Conservation (phyloP, 30 jellyfish, hydroid and myxozoan genomes). For the Aurelia sp. region DNA sequence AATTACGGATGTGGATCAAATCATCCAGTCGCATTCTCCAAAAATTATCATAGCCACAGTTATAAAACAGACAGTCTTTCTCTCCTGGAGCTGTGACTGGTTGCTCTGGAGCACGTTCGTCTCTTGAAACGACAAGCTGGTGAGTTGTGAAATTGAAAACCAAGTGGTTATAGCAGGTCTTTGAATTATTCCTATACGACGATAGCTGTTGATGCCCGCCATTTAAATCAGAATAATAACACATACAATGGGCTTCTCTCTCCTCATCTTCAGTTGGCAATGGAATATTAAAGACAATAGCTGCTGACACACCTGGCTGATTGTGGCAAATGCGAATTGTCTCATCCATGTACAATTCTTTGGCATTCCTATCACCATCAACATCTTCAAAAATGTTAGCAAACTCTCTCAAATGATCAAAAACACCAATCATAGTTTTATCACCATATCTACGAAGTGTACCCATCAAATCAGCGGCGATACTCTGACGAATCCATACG, state of each 20-base stretch:
- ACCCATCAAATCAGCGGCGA: no score
- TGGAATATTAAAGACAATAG: slow-evolving; percentile 5
- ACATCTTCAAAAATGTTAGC: no score
- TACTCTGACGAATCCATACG: no score
- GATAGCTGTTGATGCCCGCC: not conserved
- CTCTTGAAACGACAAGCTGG: slow-evolving; percentile 8
- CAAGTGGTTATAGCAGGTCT: slow-evolving; percentile 48
- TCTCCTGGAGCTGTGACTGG: not conserved
- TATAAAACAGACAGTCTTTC: not conserved
- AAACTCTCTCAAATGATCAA: no score
- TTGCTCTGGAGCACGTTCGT: not conserved
- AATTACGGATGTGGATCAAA: not conserved
- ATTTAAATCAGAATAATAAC: slow-evolving; percentile 44
- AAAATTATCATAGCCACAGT: no score
- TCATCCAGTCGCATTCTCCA: not conserved
- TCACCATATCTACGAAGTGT: no score
- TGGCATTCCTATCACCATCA: not conserved
- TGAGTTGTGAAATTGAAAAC: slow-evolving; percentile 58
- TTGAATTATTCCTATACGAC: not conserved
- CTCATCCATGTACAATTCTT: not conserved
- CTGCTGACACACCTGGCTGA: slow-evolving; percentile 49
- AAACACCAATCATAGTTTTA: no score
- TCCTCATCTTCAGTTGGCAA: slow-evolving; percentile 3
- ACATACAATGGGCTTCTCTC: slow-evolving; percentile 20
- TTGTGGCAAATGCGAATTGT: not conserved